A percentile compares a stretch with the other conserved stretches of the same genome.
Evolutionary conservation across 2,888 invertebrate species (phyloP).

Genomic region (Cataglyphis livida): DNA sequence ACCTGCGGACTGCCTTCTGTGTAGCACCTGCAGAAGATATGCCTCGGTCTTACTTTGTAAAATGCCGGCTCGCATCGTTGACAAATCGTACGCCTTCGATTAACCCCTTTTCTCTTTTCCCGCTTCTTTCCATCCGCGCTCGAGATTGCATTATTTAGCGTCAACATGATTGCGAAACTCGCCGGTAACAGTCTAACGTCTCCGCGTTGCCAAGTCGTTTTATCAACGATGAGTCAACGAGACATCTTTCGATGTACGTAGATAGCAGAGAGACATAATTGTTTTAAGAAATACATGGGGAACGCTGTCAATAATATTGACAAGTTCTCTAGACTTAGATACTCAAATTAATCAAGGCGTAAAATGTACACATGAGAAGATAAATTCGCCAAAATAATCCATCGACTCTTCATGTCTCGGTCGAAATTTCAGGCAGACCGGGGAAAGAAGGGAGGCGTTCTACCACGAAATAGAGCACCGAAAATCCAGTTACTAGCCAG

Average conservation of each 20-base stretch:
- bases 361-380: not conserved
- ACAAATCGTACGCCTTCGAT: slow-evolving; percentile 68
- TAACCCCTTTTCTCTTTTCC: slow-evolving; percentile 50
- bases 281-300: not conserved
- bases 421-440: slow-evolving; percentile 21
- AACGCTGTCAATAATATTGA: not conserved
- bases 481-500: slow-evolving; percentile 81
- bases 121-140: slow-evolving; percentile 42
- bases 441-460: slow-evolving; percentile 43
- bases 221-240: not conserved
- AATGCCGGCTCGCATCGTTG: slow-evolving; percentile 77
- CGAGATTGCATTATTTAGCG: not conserved
- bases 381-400: slow-evolving; percentile 17
- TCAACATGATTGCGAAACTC: not conserved
- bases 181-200: not conserved
- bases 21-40: slow-evolving; percentile 81
- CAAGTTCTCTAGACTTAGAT: not conserved
- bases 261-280: not conserved
- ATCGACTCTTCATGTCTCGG: not conserved
- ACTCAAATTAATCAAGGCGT: not conserved
- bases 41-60: slow-evolving; percentile 77
- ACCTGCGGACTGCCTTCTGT: slow-evolving; percentile 81
- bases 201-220: not conserved
- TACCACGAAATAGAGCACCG: slow-evolving; percentile 39
- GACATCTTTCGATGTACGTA: not conserved